Evolutionary conservation across 2,113 vertebrate genomes (phyloP).

Genomic region (Callopanchax toddi): DNA sequence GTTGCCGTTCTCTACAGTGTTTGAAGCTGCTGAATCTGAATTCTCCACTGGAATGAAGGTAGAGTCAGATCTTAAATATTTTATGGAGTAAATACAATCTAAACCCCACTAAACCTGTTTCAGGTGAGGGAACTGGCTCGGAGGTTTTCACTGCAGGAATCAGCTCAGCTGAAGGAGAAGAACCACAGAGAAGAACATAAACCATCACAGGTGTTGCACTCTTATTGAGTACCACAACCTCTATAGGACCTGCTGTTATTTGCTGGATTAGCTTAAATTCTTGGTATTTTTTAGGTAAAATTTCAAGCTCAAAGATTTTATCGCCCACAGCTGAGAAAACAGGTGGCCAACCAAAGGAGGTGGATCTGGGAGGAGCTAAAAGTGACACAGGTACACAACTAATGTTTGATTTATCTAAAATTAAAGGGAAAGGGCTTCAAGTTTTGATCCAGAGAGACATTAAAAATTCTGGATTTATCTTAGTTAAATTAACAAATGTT

Average conservation of each 20-base stretch:
- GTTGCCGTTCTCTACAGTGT: background rate
- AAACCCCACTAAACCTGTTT: background rate
- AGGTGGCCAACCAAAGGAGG: background rate
- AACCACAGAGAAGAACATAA: background rate
- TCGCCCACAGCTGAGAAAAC: background rate
- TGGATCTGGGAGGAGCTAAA: background rate
- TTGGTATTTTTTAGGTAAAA: background rate
- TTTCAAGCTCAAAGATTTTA: constrained; percentile 2
- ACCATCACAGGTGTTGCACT: constrained; percentile 7
- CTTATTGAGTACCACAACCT: too few relatives aligned
- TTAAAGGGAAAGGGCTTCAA: too few relatives aligned
- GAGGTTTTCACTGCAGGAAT: constrained; percentile 15
- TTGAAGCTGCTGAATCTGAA: background rate
- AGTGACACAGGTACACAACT: background rate
- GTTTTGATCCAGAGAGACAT: too few relatives aligned
- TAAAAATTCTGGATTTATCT: too few relatives aligned
- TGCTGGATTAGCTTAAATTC: background rate
- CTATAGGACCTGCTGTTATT: too few relatives aligned
- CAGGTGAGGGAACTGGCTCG: constrained; percentile 18
- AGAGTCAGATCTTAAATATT: background rate
- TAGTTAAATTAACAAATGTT: too few relatives aligned
- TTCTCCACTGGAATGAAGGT: constrained; percentile 14
- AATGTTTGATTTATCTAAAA: background rate
- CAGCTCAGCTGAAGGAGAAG: background rate
- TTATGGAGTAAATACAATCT: too few relatives aligned